These are phyloP conservation scores for Rhinogobio ventralis DNA, from an alignment of 2,797 vertebrate genomes.

Conservation along the genomic window DNA sequence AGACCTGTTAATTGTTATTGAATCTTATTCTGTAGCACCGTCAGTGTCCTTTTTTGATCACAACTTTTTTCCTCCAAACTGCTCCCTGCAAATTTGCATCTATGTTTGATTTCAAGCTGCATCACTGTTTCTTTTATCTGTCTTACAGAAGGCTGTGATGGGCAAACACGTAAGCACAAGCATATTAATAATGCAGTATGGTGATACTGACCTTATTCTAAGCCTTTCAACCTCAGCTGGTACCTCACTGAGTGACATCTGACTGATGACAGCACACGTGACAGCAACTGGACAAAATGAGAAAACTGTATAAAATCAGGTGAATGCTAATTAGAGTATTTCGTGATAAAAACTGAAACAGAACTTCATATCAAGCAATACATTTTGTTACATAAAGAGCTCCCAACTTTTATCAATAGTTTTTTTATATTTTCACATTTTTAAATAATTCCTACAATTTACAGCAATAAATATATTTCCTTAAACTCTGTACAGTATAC, in stretches of 20 bases:
- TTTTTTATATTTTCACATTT: background rate
- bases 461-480: background rate
- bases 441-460: background rate
- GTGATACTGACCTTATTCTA: constrained; percentile 86
- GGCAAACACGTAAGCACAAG: constrained; percentile 80
- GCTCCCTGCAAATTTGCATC: constrained; percentile 75
- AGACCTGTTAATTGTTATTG: background rate
- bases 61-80: constrained; percentile 65
- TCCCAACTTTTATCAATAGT: too few relatives aligned
- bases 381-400: background rate
- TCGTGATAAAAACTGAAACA: background rate
- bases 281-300: constrained; percentile 64
- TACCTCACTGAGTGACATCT: constrained; percentile 80
- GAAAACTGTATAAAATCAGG: constrained; percentile 2
- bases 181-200: constrained; percentile 82
- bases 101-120: constrained; percentile 77
- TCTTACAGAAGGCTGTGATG: constrained; percentile 71
- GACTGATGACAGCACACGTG: constrained; percentile 71
- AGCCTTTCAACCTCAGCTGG: constrained; percentile 82
- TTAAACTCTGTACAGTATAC: background rate
- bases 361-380: background rate
- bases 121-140: constrained; percentile 65
- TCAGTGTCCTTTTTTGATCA: constrained; percentile 60
- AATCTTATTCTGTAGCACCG: background rate
- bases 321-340: background rate